Percentiles rank a stretch among this genome's conserved stretches.
Evolutionary conservation across 2,888 invertebrate genomes (phyloP).

Genomic region (Dicroscelio sp.): DNA sequence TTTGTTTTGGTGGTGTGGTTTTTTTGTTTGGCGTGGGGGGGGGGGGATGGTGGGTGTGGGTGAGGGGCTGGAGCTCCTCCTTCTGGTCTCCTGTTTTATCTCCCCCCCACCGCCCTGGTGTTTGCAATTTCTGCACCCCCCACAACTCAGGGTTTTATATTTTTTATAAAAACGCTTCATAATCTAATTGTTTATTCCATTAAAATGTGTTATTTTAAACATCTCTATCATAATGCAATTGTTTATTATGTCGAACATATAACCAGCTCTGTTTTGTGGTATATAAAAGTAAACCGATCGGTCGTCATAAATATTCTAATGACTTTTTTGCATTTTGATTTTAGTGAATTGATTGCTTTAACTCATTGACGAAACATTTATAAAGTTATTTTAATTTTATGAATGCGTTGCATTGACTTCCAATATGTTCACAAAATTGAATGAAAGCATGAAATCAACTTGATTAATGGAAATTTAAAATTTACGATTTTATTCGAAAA

Average conservation of each 20-base stretch:
- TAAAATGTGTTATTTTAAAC: neutral
- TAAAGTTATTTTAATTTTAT: too few relatives aligned
- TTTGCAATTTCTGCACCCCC: too few relatives aligned
- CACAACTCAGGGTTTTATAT: conserved; percentile 10
- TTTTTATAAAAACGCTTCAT: conserved; percentile 9
- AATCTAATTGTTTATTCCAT: conserved; percentile 16
- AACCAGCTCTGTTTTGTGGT: neutral
- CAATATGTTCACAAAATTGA: too few relatives aligned
- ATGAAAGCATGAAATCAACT: too few relatives aligned
- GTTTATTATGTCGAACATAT: neutral
- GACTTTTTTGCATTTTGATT: neutral
- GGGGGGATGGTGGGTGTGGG: too few relatives aligned
- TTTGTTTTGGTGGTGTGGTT: neutral
- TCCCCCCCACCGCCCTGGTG: neutral
- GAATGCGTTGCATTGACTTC: too few relatives aligned
- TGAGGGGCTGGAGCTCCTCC: too few relatives aligned
- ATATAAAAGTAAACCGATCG: neutral
- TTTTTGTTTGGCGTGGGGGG: neutral
- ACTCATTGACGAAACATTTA: too few relatives aligned
- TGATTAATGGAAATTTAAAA: too few relatives aligned
- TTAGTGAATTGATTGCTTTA: too few relatives aligned
- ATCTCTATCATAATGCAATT: neutral
- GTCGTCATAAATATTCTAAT: neutral
- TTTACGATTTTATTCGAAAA: too few relatives aligned
- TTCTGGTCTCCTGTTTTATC: too few relatives aligned